These are phyloP conservation scores for Phaetusa simplex DNA, from an alignment of 2,113 vertebrate genomes.

Conservation along the genomic window DNA sequence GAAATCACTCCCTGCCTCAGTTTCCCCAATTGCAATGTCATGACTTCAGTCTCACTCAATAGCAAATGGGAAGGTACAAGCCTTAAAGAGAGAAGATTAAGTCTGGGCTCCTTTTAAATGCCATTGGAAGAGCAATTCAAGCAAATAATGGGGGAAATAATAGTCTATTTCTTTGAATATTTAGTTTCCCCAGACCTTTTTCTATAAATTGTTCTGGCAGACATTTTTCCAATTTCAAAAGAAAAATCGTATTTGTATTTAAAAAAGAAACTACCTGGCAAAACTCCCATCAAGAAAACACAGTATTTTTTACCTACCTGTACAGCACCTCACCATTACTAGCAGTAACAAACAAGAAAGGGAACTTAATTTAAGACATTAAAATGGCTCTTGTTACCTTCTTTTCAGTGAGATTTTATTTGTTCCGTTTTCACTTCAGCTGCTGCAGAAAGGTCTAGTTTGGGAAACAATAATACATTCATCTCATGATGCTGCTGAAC, in stretches of 20 bases:
- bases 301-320: neutral
- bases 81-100: neutral
- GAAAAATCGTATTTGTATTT: neutral
- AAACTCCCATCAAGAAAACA: neutral
- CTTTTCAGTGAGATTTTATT: neutral
- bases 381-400: neutral
- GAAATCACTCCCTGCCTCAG: neutral
- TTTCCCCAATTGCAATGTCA: neutral
- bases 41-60: neutral
- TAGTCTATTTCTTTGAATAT: neutral
- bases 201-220: neutral
- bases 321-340: neutral
- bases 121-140: neutral
- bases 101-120: neutral
- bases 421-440: neutral
- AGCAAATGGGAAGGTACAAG: neutral
- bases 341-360: neutral
- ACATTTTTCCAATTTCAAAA: neutral
- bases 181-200: rapidly evolving
- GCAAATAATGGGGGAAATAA: neutral
- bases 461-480: neutral
- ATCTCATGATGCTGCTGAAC: neutral
- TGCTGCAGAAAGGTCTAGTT: neutral
- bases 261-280: neutral
- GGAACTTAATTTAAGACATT: neutral